Evolutionary conservation across 2,888 invertebrate species (phyloP), one percentile per base, ranked within the genome.

Genomic region (Merodon equestris): DNA sequence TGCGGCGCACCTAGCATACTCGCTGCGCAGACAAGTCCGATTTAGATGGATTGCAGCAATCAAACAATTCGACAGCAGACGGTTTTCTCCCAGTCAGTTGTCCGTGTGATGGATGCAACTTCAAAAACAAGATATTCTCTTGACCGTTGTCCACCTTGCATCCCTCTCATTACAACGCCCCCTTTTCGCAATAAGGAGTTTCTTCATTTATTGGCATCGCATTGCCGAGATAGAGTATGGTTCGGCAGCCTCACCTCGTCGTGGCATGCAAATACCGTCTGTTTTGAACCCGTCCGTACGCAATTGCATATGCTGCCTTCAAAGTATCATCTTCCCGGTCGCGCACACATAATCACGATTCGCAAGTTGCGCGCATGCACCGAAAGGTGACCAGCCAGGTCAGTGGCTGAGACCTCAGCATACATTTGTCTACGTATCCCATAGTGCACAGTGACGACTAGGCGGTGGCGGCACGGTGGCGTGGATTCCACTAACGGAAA

Each of bases 1-100:
- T 73, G 63, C 63, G 68, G 54, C 68, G 68, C 79, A 68, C 79
- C 73, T 67, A 61, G 56, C 73, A 53, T 77, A 77, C 56, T 63
- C 58, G 73, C 61, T 66, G 68, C 38, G 63, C 73, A 67, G 67
- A 73, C 77, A 68, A 74, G 51, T 74, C 44, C 63, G 79, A 79
- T 79, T 79, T 74, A 79, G 79, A 79, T 79, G 73, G 79, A 79
- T 79, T 79, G 64, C 79, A 47, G 79, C 68, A 79, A 79, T 79
- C 79, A 73, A 79, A 68, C 79, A 79, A 79, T 79, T 70, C 79
- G 79, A 79, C 79, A 79, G 27, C 27, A 27, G 79, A 70, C 64
- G 58, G 57, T 67, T 79, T 74, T 73, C 79, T 64, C 73, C 27
- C 27, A 4, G 27, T 64, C 57, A 42, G 53, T 64, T 70, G 51